Percentiles rank a stretch among this genome's conserved stretches.
Conservation (phyloP, 2,113 vertebrate genomes). For the Cryptomyrus ogoouensis region DNA sequence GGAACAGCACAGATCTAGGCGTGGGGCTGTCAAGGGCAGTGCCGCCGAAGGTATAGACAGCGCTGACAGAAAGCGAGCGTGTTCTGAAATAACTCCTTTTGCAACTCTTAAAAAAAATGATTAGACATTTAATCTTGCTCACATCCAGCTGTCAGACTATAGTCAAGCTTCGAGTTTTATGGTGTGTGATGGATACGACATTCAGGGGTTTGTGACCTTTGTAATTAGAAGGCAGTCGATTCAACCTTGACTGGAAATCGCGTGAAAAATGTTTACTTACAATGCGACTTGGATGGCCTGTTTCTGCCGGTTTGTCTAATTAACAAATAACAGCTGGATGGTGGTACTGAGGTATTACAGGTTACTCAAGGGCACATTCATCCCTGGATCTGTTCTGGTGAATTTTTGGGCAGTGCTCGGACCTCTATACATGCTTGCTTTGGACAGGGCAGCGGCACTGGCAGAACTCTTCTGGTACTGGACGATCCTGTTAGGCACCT, state of each 20-base stretch:
- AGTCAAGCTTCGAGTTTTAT: not conserved
- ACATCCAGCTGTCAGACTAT: not conserved
- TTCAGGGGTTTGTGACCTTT: not conserved
- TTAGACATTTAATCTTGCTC: not conserved
- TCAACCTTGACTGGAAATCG: not conserved
- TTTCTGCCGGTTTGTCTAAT: not conserved
- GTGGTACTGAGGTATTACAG: not conserved
- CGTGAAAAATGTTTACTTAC: not conserved
- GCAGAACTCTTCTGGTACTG: not conserved
- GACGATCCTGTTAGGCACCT: not conserved
- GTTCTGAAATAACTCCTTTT: not conserved
- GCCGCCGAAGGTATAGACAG: not conserved
- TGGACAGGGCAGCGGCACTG: not conserved
- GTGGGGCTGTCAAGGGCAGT: not conserved
- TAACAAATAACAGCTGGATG: not conserved
- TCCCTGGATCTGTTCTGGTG: not conserved
- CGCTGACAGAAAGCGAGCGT: not conserved
- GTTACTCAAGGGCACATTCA: not conserved
- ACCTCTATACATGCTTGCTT: not conserved
- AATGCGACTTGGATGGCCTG: not conserved
- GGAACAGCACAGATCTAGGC: not conserved
- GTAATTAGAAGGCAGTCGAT: not conserved
- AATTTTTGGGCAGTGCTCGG: not conserved
- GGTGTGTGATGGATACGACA: not conserved
- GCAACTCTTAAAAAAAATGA: not conserved